Base-by-base conservation (phyloP, 2,113 vertebrate genomes). In the Chroicocephalus ridibundus region DNA sequence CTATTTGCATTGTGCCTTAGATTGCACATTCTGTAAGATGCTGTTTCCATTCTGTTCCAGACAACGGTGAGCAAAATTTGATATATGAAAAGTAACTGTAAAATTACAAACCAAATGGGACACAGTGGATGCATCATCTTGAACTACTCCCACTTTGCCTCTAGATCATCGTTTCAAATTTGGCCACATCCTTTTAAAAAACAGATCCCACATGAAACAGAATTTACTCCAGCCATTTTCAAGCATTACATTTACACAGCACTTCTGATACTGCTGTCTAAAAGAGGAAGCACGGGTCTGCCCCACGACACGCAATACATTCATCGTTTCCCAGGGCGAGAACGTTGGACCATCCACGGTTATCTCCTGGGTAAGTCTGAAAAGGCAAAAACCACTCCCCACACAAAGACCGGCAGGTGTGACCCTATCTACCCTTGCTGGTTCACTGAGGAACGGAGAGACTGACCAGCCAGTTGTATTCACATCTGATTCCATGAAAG, bases 21-120 rank as follows among this genome's bases (percentile, higher is more conserved):
- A 90, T 87, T 87, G 93, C 95, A 95, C 95, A 64, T 91, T 87
- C 54, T 57, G 1, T 19, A 79, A 60, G 69, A 94, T 34, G 82
- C 93, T 78, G 93, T 69, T 97, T 96, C 94, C 91, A 79, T 95
- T 93, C 95, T 91, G 93, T 91, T 95, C 90, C 93, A 90, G 78
- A 91, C 29, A 66, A 54, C 0, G 8, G 95, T 71, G 89, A 95
- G 82, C 52, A 90, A 82, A 90, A 52, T 47, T 31, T 58, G 22
- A 76, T 44, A 7, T 13, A 82, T 86, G 66, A 70, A 70, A 92
- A 94, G 57, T 34, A 91, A 84, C 5, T 32, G 78, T 66, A 83
- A 91, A 95, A 76, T 38, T 72, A 68, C n/a, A 88, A 87, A 97
- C 83, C 77, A 86, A 62, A 11, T 27, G 31, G 85, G 64, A 88